A percentile compares a stretch with the other conserved stretches of the same genome.
Conservation (phyloP, 2,888 invertebrate species). For the Siphonodentalium dalli region DNA sequence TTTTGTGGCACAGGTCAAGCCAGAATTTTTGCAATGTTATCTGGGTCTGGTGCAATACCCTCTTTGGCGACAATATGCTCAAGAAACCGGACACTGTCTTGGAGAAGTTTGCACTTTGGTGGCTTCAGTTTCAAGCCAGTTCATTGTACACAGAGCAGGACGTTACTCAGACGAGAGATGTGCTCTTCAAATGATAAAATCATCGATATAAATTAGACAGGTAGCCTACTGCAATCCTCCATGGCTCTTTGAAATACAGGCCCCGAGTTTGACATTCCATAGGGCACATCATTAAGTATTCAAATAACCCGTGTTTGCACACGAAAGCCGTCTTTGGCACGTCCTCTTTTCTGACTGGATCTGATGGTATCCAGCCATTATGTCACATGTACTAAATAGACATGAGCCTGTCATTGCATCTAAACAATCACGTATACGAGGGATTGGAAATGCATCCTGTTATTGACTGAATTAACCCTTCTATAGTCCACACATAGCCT, state of each 20-base stretch:
- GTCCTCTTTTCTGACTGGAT: no score
- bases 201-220: conserved; percentile 11
- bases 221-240: conserved; percentile 13
- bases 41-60: not conserved
- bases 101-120: conserved; percentile 5
- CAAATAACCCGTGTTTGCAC: no score
- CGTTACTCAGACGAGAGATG: conserved; percentile 3
- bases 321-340: no score
- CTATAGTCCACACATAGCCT: no score
- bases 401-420: no score
- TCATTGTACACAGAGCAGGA: not conserved
- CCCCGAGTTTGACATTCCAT: conserved; percentile 4
- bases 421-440: no score
- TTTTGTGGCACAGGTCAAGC: conserved; percentile 1
- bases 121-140: conserved; percentile 14
- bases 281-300: no score
- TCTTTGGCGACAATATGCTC: conserved; percentile 4
- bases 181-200: conserved; percentile 13
- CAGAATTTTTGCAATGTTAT: not conserved
- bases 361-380: no score
- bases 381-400: no score
- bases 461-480: no score
- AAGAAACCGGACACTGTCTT: conserved; percentile 7
- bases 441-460: no score
- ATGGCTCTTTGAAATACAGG: conserved; percentile 8